Conservation (phyloP, 2,113 vertebrate species). For the Mastomys coucha region DNA sequence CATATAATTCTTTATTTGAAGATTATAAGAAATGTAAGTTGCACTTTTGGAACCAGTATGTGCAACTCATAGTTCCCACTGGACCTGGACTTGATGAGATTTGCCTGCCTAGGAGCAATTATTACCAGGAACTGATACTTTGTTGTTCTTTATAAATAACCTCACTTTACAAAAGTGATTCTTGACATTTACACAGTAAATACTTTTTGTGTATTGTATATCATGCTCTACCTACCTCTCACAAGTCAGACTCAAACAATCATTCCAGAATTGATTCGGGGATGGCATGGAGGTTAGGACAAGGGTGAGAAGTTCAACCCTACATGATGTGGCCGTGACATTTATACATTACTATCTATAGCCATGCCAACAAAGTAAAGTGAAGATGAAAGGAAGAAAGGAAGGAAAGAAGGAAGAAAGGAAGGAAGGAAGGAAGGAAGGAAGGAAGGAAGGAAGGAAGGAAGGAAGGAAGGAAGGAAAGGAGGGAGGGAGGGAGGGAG, state of each 20-base stretch:
- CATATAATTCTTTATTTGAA: conserved; percentile 37
- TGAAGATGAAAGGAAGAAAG: background rate
- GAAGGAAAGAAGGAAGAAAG: background rate
- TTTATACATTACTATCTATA: background rate
- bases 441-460: no score
- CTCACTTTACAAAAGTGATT: background rate
- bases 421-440: no score
- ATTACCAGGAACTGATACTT: background rate
- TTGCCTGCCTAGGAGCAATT: background rate
- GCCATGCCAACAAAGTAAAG: background rate
- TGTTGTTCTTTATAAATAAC: conserved; percentile 59
- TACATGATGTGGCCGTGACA: background rate
- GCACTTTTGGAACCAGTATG: background rate
- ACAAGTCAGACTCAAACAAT: background rate
- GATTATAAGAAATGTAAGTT: background rate
- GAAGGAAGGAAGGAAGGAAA: no score
- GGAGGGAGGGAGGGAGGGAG: rapidly evolving
- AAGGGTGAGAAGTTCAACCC: background rate
- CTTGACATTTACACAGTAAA: conserved; percentile 59
- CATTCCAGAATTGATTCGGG: conserved; percentile 29
- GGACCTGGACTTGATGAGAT: background rate
- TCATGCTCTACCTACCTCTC: background rate
- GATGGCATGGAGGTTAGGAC: background rate
- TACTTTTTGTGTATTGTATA: background rate
- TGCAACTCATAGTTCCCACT: background rate